Conservation (phyloP, 2,888 invertebrate genomes). For the Acleris laterana region DNA sequence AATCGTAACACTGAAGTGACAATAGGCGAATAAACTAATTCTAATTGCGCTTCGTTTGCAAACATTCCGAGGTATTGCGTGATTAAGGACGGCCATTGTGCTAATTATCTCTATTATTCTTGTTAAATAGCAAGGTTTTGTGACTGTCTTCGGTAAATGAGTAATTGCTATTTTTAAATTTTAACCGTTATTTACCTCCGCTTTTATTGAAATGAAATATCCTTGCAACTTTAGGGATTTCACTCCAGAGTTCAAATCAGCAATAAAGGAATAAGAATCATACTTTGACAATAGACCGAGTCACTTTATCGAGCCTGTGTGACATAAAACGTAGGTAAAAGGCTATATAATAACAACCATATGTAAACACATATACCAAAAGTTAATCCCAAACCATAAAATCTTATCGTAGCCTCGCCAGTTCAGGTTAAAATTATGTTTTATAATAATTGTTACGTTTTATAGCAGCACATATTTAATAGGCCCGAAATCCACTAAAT, state of each 20-base stretch:
- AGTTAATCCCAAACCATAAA: neutral
- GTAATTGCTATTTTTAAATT: no score
- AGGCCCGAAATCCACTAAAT: neutral
- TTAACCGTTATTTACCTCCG: no score
- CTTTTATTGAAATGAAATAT: no score
- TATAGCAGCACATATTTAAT: neutral
- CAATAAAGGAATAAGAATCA: no score
- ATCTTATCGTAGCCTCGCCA: neutral
- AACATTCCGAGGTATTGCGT: conserved; percentile 17
- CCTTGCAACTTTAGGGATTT: no score
- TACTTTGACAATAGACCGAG: no score
- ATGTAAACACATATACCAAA: neutral
- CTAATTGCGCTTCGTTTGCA: conserved; percentile 24
- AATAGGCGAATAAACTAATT: conserved; percentile 14
- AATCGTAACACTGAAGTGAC: conserved; percentile 6
- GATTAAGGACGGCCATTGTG: conserved; percentile 9
- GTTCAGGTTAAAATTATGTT: neutral
- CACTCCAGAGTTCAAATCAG: no score
- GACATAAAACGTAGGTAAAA: no score
- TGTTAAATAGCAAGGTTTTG: conserved; percentile 17
- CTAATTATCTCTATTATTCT: conserved; percentile 18
- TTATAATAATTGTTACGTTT: neutral
- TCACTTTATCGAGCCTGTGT: no score
- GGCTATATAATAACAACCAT: no score
- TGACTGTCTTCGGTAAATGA: neutral